phyloP scores from a whole-genome alignment of 2,113 vertebrate genomes.

The Promerops cafer region DNA sequence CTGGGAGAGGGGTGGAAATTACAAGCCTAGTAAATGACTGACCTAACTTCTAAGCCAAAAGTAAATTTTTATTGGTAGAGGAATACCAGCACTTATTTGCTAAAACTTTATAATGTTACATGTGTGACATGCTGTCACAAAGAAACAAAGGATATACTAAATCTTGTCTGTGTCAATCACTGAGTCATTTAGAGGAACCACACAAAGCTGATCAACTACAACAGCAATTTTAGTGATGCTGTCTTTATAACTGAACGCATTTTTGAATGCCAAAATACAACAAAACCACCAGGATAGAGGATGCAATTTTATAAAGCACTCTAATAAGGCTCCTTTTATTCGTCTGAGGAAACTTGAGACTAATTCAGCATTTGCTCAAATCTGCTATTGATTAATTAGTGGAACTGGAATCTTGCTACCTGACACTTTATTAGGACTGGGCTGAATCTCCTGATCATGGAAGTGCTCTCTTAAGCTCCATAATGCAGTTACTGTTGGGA shows the following conservation, averaged over 20 bases:
- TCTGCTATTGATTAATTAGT: neutral
- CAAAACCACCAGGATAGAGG: neutral
- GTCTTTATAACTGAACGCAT: neutral
- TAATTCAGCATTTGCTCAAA: neutral
- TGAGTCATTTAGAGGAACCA: neutral
- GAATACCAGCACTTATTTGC: neutral
- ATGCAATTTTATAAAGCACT: neutral
- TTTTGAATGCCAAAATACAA: neutral
- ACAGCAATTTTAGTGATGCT: neutral
- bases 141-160: neutral
- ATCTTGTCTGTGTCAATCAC: neutral
- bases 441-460: neutral
- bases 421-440: neutral
- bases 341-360: neutral
- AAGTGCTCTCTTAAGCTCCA: neutral
- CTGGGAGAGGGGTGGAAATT: neutral
- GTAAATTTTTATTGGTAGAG: neutral
- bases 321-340: neutral
- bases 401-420: neutral
- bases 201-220: neutral
- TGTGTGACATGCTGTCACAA: neutral
- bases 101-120: neutral
- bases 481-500: neutral
- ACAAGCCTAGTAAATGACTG: neutral
- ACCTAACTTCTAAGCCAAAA: neutral